A percentile compares a stretch with the other conserved stretches of the same genome.
phyloP scores from a whole-genome alignment of 2,113 vertebrate species.

The Globicephala melas region DNA sequence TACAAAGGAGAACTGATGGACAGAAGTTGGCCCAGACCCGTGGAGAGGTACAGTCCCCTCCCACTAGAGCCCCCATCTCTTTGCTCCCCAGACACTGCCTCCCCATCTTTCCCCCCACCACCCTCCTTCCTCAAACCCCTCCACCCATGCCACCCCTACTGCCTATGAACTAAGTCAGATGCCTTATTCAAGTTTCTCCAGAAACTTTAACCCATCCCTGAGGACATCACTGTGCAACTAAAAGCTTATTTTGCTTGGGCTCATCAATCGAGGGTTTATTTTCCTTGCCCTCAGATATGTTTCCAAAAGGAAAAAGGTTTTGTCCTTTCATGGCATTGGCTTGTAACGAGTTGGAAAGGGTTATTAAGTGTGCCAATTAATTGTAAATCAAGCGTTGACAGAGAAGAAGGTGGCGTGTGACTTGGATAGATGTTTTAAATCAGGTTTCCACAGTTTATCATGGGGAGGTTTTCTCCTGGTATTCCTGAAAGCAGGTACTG shows the following conservation, averaged over 20 bases:
- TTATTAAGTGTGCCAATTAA: not conserved
- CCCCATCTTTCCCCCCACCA: too few relatives aligned
- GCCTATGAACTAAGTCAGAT: not conserved
- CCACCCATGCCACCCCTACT: rapidly evolving
- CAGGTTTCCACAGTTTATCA: not conserved
- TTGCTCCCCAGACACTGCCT: not conserved
- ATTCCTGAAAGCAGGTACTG: not conserved
- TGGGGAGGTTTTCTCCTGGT: not conserved
- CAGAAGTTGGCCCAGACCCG: not conserved
- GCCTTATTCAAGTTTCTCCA: not conserved
- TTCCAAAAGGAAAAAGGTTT: not conserved
- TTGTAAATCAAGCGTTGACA: not conserved
- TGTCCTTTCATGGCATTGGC: not conserved
- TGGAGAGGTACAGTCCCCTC: not conserved
- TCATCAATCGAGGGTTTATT: not conserved
- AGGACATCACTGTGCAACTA: not conserved
- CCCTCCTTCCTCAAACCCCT: not conserved
- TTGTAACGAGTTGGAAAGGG: not conserved
- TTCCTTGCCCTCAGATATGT: not conserved
- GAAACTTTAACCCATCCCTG: not conserved
- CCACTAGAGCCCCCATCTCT: too few relatives aligned
- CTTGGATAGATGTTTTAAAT: not conserved
- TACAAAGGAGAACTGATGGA: not conserved
- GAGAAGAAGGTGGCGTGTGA: not conserved
- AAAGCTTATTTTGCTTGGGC: not conserved